Base-by-base conservation (phyloP, 2,113 vertebrate species). In the Fregetta grallaria region DNA sequence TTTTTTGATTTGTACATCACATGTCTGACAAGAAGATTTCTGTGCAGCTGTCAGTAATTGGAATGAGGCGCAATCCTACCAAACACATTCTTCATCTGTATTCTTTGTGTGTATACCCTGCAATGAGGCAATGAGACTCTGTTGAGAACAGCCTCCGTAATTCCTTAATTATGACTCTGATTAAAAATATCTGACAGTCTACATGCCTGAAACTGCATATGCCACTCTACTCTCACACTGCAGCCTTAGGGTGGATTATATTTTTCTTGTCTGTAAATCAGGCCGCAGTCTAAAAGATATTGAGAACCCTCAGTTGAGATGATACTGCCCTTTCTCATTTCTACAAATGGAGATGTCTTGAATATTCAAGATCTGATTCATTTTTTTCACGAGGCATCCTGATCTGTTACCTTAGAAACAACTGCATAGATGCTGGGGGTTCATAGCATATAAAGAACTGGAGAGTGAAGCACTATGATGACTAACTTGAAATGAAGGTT, bases 381-480 rank as follows among this genome's bases (percentile, higher is more conserved):
- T 90, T 97, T 95, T 92, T 95, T 97, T 79, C 74, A 49, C 74
- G 88, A 97, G 53, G 40, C 93, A 94, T 76, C 83, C 75, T 65
- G 86, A 94, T 96, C 95, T 95, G 96, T 97, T 97, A 96, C 95
- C 97, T 97, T 98, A 98, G 97, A 97, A 97, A 97, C 97, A 96
- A 97, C 90, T 91, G 90, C 93, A 93, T 56, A 90, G 92, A 72
- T 94, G 88, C 42, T 94, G 70, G 88, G 91, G 90, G 84, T 96
- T 96, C 80, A 94, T 40, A 78, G 83, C 47, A 30, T 94, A 78
- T 77, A 92, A 95, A 89, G 73, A 94, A 77, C 38, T 44, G 40
- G 59, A 73, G 63, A 83, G n/a, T 50, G 75, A 94, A 91, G 25
- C 77, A 52, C 44, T 91, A 3, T 38, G 52, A 93, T 91, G 79